Evolutionary conservation across 2,113 vertebrate genomes (phyloP), one percentile per base, ranked within the genome.

Genomic region (Ginglymostoma cirratum): DNA sequence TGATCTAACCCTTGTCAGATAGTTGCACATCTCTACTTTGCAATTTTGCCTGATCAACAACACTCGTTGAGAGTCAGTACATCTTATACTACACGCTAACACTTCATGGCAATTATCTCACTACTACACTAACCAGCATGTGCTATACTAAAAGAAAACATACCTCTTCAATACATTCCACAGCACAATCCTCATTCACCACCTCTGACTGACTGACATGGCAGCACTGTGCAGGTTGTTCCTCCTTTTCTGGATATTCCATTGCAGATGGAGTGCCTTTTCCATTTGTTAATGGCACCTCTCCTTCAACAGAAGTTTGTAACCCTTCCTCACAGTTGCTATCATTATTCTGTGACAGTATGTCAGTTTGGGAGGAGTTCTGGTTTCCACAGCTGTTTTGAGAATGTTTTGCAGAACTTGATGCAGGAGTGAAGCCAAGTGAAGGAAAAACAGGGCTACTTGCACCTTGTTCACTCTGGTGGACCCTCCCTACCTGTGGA

Each of bases 361-460:
- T 38, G 34, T 5, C 61, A 93, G 34, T 67, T 93, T 66, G 89
- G n/a, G 55, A 12, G 8, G 61, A 67, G n/a, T 42, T n/a, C 34
- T 34, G 66, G 24, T 69, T 95, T 72, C 42, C 7, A 27, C 7
- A 27, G 2, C 5, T 95, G 12, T 45, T 95, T 95, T 95, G 42
- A 23, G 94, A 70, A 72, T 52, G 66, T 15, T 19, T 69, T 6
- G 69, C 42, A 70, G 94, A 95, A 72, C 94, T 15, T 19, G 42
- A 52, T n/a, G 87, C 96, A 38, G 96, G 96, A 65, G 96, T 96
- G 76, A 96, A 76, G 72, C 96, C 96, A 15, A 96, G 96, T 12
- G 96, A 96, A 85, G 96, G 96, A 30, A 96, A 96, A 0, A 52
- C 23, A 3, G 96, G 85, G 85, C 96, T 96, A 66, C 24, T 83